Conservation (phyloP, 1,140 invertebrate genomes). For the Halesus radiatus region DNA sequence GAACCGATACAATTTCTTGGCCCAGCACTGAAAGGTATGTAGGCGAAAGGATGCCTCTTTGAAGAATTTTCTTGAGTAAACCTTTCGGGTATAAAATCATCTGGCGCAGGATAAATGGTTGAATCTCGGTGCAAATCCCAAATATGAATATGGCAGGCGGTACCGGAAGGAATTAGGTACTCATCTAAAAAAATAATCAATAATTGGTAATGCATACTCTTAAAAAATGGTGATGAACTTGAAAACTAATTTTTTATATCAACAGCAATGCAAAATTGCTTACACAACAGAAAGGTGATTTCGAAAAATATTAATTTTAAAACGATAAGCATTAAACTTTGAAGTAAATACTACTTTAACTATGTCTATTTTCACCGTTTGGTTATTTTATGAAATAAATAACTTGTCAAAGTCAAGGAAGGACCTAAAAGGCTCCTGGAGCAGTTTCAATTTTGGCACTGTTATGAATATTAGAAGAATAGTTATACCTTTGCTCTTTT, state of each 20-base stretch:
- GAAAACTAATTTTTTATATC: too few relatives aligned
- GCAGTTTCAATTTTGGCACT: background rate
- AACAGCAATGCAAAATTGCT: too few relatives aligned
- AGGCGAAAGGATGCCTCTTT: slow-evolving; percentile 54
- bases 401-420: background rate
- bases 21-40: slow-evolving; percentile 57
- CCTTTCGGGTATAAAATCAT: slow-evolving; percentile 53
- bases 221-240: too few relatives aligned
- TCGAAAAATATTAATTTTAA: too few relatives aligned
- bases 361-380: background rate
- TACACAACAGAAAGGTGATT: too few relatives aligned
- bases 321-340: too few relatives aligned
- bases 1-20: slow-evolving; percentile 56
- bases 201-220: too few relatives aligned
- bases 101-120: slow-evolving; percentile 44
- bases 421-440: background rate
- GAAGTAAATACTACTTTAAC: too few relatives aligned
- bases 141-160: slow-evolving; percentile 41
- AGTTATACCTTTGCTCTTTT: background rate
- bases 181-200: background rate
- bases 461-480: background rate
- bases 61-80: slow-evolving; percentile 49
- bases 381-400: background rate
- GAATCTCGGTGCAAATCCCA: slow-evolving; percentile 48
- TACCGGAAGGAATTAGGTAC: background rate